Base-by-base conservation (phyloP, 2,113 vertebrate genomes). In the Centropristis striata region DNA sequence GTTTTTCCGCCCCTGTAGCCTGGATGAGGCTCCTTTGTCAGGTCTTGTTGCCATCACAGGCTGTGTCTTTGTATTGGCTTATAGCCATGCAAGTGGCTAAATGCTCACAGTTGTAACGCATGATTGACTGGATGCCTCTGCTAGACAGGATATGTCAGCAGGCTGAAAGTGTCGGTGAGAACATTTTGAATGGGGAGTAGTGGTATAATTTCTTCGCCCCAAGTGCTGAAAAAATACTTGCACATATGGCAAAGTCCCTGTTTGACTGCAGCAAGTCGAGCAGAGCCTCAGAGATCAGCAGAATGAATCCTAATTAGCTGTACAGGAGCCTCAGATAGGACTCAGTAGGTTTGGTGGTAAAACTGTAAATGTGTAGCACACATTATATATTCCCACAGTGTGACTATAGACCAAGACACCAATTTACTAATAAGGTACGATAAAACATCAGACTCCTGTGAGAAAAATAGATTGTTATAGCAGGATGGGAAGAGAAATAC, bases 21-120 rank as follows among this genome's bases (percentile, higher is more conserved):
- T 70, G 64, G 49, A 49, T n/a, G 16, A 70, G 23, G 8, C 53
- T 10, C 25, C 28, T 23, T 63, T 81, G 69, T 78, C 70, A 63
- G 32, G 46, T 83, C 68, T 21, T 3, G 64, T 80, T 63, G n/a
- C 32, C 49, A 61, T 78, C 75, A 76, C 58, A 70, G 16, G 27
- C 42, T 32, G 11, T 50, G 37, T 79, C 59, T 84, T 55, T 76
- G 61, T 10, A 46, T 42, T 8, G 65, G 54, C 11, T 7, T 36
- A 36, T 20, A 27, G 47, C 64, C 47, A 0, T 18, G 18, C 46
- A 27, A 51, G 50, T 8, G 39, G 5, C 76, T 72, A 36, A 58
- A 53, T 18, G 36, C 68, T 74, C 60, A 13, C 20, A 37, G 39
- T 47, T 70, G 75, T 69, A 74, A 64, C 4, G 46, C 64, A 57